These are phyloP conservation scores for Epinotia brunnichana DNA, from an alignment of 2,888 invertebrate species.

Conservation along the genomic window DNA sequence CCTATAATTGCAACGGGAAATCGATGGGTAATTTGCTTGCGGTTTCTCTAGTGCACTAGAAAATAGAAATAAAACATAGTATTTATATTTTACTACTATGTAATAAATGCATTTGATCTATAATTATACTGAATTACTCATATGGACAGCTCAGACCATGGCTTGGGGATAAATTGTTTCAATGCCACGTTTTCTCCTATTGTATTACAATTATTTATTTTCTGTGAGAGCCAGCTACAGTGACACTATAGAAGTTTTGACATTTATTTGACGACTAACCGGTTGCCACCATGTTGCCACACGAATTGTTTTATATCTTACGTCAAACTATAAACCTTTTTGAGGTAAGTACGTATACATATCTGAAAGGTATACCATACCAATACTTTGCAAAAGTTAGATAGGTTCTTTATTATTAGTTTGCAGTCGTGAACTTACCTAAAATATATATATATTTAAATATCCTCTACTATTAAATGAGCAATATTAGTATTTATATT, in stretches of 20 bases:
- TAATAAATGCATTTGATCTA: slow-evolving; percentile 28
- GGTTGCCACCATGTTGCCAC: neutral
- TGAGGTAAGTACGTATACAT: neutral
- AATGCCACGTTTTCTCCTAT: slow-evolving; percentile 19
- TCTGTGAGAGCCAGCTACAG: neutral
- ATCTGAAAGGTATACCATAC: neutral
- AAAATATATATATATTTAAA: too few relatives aligned
- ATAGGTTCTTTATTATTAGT: too few relatives aligned
- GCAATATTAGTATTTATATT: too few relatives aligned
- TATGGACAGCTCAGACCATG: slow-evolving; percentile 1
- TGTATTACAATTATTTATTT: neutral
- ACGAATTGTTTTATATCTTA: neutral
- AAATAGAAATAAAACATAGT: slow-evolving; percentile 25
- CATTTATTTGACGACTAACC: neutral
- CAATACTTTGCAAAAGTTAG: too few relatives aligned
- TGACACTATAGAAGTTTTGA: neutral
- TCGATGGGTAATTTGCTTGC: slow-evolving; percentile 41
- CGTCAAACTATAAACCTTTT: neutral
- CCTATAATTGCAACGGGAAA: slow-evolving; percentile 31
- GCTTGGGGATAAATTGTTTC: slow-evolving; percentile 1
- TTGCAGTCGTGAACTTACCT: too few relatives aligned
- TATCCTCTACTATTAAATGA: too few relatives aligned
- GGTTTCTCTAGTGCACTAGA: slow-evolving; percentile 29
- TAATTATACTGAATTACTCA: slow-evolving; percentile 25
- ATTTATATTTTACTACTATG: slow-evolving; percentile 25